Evolutionary conservation across 2,888 invertebrate species (phyloP).

Genomic region (Bedellia somnulentella): DNA sequence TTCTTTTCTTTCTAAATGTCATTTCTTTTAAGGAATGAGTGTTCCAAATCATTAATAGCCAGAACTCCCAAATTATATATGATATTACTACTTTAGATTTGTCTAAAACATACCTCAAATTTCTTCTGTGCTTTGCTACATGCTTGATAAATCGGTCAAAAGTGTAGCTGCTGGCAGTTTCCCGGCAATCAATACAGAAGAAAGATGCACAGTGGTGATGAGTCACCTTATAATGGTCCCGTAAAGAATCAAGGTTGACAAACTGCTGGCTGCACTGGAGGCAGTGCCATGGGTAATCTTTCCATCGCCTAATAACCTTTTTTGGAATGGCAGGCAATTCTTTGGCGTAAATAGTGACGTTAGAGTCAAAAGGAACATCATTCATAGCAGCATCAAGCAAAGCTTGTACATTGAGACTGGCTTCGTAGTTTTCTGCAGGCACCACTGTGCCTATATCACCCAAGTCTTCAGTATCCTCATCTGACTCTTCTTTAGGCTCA

Average conservation of each 20-base stretch:
- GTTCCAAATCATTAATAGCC: neutral
- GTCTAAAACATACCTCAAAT: conserved; percentile 40
- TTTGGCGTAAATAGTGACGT: conserved; percentile 32
- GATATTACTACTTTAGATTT: neutral
- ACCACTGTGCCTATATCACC: neutral
- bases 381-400: conserved; percentile 33
- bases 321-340: conserved; percentile 25
- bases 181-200: conserved; percentile 67
- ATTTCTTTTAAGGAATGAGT: neutral
- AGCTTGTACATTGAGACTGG: conserved; percentile 29
- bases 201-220: conserved; percentile 67
- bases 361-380: conserved; percentile 19
- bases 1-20: no score
- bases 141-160: conserved; percentile 67
- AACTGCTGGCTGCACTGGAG: conserved; percentile 39
- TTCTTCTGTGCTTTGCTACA: conserved; percentile 63
- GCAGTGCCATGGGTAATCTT: conserved; percentile 45
- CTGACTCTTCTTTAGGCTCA: conserved; percentile 24
- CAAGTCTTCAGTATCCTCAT: conserved; percentile 1
- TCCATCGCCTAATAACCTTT: conserved; percentile 26
- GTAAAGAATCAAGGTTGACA: conserved; percentile 34
- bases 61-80: neutral
- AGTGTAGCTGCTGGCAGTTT: conserved; percentile 18
- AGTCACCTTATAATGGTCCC: conserved; percentile 62
- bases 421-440: conserved; percentile 9